Evolutionary conservation across 2,797 vertebrate species (phyloP).

Genomic region (Enteromius anoplus): DNA sequence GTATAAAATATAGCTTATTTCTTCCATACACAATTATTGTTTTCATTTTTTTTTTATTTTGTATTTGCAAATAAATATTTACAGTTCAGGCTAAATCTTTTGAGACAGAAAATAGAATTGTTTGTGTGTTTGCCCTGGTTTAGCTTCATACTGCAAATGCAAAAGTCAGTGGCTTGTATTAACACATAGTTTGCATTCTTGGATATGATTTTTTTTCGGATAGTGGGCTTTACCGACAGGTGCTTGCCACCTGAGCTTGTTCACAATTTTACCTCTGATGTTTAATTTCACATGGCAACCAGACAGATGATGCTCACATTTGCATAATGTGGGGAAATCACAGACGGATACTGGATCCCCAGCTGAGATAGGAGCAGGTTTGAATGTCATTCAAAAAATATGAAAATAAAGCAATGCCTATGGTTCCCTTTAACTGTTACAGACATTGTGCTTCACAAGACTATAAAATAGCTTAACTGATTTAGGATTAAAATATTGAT

Average conservation of each 20-base stretch:
- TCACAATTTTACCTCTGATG: not conserved
- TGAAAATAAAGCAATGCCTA: constrained; percentile 31
- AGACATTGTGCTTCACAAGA: constrained; percentile 28
- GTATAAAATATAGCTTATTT: not conserved
- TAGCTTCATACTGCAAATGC: not conserved
- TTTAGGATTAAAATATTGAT: constrained; percentile 51
- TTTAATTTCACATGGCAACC: constrained; percentile 24
- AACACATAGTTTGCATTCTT: constrained; percentile 8
- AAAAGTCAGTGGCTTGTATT: not conserved
- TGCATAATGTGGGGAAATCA: constrained; percentile 69
- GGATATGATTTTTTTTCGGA: not conserved
- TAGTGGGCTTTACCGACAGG: not conserved
- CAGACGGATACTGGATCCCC: constrained; percentile 53
- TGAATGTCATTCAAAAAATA: constrained; percentile 74
- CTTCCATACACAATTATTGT: not conserved
- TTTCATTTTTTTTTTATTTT: not conserved
- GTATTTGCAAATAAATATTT: not conserved
- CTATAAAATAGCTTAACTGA: constrained; percentile 25
- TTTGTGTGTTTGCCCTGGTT: not conserved
- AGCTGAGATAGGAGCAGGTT: constrained; percentile 69
- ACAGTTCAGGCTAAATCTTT: not conserved
- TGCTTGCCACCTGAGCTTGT: not conserved
- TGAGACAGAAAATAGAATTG: not conserved
- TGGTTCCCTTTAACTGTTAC: constrained; percentile 36
- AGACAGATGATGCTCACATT: constrained; percentile 63